A percentile compares a stretch with the other conserved stretches of the same genome.
Evolutionary conservation across 2,797 vertebrate genomes (phyloP).

Genomic region (Chrysocyon brachyurus): DNA sequence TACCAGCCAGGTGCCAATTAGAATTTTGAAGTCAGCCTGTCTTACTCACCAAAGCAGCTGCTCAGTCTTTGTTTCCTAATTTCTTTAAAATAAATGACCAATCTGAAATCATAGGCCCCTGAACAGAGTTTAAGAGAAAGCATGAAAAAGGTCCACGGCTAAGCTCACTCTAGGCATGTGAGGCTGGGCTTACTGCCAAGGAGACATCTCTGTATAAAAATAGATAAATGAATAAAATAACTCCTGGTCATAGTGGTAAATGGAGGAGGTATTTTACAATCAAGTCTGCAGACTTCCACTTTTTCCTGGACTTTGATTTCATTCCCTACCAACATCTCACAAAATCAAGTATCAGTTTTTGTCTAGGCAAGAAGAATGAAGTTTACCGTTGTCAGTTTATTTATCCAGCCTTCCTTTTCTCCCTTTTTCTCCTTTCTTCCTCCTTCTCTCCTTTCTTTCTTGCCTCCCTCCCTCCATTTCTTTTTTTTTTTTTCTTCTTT

Average conservation of each 20-base stretch:
- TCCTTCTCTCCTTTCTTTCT: neutral
- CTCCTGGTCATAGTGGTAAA: neutral
- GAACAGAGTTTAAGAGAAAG: constrained; percentile 23
- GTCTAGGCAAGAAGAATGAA: neutral
- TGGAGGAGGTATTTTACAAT: neutral
- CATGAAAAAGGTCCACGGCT: neutral
- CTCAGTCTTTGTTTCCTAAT: constrained; percentile 25
- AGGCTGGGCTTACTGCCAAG: constrained; percentile 17
- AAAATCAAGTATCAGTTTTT: neutral
- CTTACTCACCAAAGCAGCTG: constrained; percentile 19
- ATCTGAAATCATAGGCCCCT: neutral
- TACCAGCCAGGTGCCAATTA: neutral
- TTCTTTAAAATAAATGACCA: constrained; percentile 54
- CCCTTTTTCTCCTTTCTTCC: neutral
- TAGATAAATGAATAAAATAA: neutral
- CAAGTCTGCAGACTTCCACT: neutral
- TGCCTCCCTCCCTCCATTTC: neutral
- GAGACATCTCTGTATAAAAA: constrained; percentile 15
- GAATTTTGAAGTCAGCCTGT: constrained; percentile 3
- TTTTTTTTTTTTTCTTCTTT: neutral
- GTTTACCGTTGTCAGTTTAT: neutral
- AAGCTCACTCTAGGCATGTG: neutral
- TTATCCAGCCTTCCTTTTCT: neutral
- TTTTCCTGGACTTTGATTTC: neutral
- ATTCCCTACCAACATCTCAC: neutral